A percentile compares a stretch with the other conserved stretches of the same genome.
phyloP scores from a whole-genome alignment of 2,113 vertebrate species.

The Pogona vitticeps region DNA sequence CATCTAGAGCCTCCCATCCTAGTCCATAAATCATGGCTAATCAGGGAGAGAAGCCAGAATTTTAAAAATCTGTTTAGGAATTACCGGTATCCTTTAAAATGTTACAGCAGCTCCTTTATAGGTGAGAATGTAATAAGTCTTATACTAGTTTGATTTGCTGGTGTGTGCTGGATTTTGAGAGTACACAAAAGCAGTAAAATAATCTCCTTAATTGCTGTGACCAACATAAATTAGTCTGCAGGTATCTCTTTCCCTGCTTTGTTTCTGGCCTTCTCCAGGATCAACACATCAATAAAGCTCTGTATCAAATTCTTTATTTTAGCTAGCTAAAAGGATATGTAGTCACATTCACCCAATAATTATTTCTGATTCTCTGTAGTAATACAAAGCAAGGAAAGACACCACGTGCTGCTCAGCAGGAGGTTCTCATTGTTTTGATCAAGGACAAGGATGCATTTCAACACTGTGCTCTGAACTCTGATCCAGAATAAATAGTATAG shows the following conservation, averaged over 20 bases:
- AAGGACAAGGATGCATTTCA: conserved; percentile 6
- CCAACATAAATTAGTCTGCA: not conserved
- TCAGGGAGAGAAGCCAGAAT: not conserved
- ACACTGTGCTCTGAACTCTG: not conserved
- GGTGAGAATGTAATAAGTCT: not conserved
- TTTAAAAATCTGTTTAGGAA: not conserved
- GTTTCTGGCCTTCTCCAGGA: not conserved
- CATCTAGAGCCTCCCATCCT: not conserved
- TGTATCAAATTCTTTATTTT: conserved; percentile 4
- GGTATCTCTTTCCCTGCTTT: conserved; percentile 15
- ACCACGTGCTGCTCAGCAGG: not conserved
- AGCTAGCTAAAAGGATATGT: not conserved
- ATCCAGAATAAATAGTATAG: not conserved
- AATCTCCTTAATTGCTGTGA: conserved; percentile 16
- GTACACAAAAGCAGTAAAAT: conserved; percentile 13
- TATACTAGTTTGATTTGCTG: not conserved
- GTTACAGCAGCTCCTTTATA: not conserved
- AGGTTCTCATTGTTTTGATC: conserved; percentile 1
- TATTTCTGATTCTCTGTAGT: not conserved
- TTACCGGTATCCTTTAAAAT: not conserved
- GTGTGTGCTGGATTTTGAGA: not conserved
- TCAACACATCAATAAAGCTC: conserved; percentile 6
- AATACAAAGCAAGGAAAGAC: not conserved
- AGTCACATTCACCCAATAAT: not conserved
- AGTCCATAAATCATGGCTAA: not conserved